A percentile compares a stretch with the other conserved stretches of the same genome.
Evolutionary conservation across 1,140 invertebrate genomes (phyloP).

Genomic region (Atta cephalotes): DNA sequence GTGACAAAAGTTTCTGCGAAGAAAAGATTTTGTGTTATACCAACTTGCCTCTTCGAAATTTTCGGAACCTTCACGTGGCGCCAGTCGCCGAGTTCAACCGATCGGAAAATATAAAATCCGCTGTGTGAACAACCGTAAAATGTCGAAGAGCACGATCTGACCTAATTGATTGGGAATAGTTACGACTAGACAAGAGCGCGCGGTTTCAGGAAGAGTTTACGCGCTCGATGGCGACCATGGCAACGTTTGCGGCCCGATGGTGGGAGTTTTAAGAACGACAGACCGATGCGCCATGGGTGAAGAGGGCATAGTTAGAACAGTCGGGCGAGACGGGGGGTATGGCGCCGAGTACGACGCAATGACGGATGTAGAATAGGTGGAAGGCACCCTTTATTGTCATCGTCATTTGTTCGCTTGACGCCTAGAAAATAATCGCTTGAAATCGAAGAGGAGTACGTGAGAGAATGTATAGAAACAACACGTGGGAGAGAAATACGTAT

Average conservation of each 20-base stretch:
- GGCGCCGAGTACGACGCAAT: constrained; percentile 28
- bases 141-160: neutral
- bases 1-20: neutral
- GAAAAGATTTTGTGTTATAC: neutral
- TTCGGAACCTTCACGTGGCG: neutral
- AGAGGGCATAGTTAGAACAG: neutral
- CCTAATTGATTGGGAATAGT: constrained; percentile 33
- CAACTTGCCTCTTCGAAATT: neutral
- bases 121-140: neutral
- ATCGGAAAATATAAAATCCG: neutral
- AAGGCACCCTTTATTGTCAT: neutral
- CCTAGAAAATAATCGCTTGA: neutral
- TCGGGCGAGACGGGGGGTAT: neutral
- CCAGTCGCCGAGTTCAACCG: neutral
- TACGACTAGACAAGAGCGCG: neutral
- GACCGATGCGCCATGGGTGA: constrained; percentile 18
- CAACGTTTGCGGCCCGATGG: constrained; percentile 60
- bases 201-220: constrained; percentile 64
- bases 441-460: neutral
- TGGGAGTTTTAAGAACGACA: constrained; percentile 70
- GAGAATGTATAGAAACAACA: neutral
- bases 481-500: neutral
- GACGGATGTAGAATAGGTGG: constrained; percentile 5
- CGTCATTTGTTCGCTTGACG: neutral
- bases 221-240: constrained; percentile 69